Percentiles rank a stretch among this genome's conserved stretches.
phyloP scores from a whole-genome alignment of 2,888 invertebrate species.

The Linnaemya vulpina region DNA sequence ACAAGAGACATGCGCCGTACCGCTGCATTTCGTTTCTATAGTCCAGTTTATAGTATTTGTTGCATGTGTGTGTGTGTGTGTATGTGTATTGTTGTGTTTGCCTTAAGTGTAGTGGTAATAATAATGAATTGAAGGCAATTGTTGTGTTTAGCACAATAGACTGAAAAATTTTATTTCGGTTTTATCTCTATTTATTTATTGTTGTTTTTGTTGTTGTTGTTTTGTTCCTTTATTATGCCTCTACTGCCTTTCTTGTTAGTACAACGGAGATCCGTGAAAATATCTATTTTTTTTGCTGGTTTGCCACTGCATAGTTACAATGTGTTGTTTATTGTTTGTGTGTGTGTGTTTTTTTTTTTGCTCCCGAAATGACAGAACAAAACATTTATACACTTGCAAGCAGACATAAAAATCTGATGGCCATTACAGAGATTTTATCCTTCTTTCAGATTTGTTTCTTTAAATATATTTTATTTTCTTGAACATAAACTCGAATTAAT shows the following conservation, averaged over 20 bases:
- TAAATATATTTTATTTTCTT: conserved; percentile 29
- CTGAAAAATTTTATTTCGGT: conserved; percentile 48
- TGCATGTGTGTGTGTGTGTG: neutral
- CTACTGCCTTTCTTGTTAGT: conserved; percentile 18
- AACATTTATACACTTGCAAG: conserved; percentile 33
- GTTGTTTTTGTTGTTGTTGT: neutral
- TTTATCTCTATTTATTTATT: conserved; percentile 26
- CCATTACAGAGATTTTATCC: conserved; percentile 65
- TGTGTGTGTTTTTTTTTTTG: conserved; percentile 1
- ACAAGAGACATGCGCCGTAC: conserved; percentile 59
- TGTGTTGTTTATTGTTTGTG: conserved; percentile 64
- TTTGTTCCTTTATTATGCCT: conserved; percentile 3
- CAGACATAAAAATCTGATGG: conserved; percentile 63
- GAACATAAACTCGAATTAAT: conserved; percentile 56
- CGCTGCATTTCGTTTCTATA: conserved; percentile 5
- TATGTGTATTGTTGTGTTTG: conserved; percentile 7
- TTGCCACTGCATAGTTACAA: conserved; percentile 44
- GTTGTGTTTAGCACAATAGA: conserved; percentile 60
- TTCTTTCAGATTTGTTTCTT: conserved; percentile 52
- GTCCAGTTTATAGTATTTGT: neutral
- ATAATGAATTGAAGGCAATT: conserved; percentile 70
- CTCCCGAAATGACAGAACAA: conserved; percentile 6
- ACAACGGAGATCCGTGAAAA: conserved; percentile 26
- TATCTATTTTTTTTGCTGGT: neutral
- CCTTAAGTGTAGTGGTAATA: conserved; percentile 64